A percentile compares a stretch with the other conserved stretches of the same genome.
These are phyloP conservation scores for Hypothenemus hampei DNA, from an alignment of 1,140 invertebrate species.

Conservation along the genomic window DNA sequence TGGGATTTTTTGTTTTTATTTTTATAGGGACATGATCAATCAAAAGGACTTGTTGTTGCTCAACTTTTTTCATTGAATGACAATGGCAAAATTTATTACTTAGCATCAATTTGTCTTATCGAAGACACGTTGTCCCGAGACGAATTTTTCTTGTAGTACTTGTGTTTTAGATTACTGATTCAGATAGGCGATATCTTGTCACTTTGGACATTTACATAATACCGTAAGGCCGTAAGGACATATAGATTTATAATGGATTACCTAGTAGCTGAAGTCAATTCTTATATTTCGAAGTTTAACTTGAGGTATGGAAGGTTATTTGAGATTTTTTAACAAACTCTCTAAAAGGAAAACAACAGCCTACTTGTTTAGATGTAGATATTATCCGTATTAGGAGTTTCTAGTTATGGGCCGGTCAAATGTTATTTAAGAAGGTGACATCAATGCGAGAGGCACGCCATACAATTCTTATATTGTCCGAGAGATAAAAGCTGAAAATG, in stretches of 20 bases:
- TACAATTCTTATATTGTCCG: conserved; percentile 4
- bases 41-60: conserved; percentile 27
- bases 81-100: conserved; percentile 28
- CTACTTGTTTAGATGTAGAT: conserved; percentile 4
- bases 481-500: conserved; percentile 18
- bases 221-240: conserved; percentile 15
- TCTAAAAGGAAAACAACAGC: conserved; percentile 3
- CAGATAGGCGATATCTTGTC: conserved; percentile 24
- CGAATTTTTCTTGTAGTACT: conserved; percentile 22
- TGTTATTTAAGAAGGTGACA: conserved; percentile 9
- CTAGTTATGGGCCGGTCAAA: background rate
- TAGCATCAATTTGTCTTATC: conserved; percentile 29
- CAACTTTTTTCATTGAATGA: conserved; percentile 26
- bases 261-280: conserved; percentile 16
- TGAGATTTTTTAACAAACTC: too few species aligned
- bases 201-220: conserved; percentile 23
- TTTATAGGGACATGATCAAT: conserved; percentile 26
- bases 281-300: too few species aligned
- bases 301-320: too few species aligned
- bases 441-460: conserved; percentile 1
- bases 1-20: conserved; percentile 26
- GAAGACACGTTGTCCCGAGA: conserved; percentile 18
- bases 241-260: conserved; percentile 20
- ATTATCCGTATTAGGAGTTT: background rate
- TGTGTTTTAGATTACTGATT: conserved; percentile 26